phyloP scores from a whole-genome alignment of 2,888 invertebrate species.

The Druceiella hillmani region DNA sequence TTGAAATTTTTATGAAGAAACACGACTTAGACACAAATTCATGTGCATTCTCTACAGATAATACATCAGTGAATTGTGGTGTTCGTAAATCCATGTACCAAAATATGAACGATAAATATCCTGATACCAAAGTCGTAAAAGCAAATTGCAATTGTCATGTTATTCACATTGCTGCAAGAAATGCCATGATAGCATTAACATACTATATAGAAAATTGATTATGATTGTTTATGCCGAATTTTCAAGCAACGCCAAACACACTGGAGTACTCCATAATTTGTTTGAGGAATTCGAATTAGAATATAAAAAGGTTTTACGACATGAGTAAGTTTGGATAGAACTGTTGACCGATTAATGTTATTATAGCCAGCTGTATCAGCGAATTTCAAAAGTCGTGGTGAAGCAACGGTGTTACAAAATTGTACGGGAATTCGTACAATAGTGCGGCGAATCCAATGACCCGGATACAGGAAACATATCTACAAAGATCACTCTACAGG shows the following conservation, averaged over 20 bases:
- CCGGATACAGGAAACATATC: slow-evolving; percentile 6
- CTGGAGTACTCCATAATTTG: slow-evolving; percentile 21
- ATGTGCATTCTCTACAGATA: slow-evolving; percentile 10
- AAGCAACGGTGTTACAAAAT: slow-evolving; percentile 9
- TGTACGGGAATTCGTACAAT: slow-evolving; percentile 7
- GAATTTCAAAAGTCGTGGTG: too few species aligned
- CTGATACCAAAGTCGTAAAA: slow-evolving; percentile 11
- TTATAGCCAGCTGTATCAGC: slow-evolving; percentile 17
- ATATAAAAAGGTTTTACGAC: slow-evolving; percentile 19
- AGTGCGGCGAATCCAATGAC: slow-evolving; percentile 1
- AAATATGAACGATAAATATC: slow-evolving; percentile 14
- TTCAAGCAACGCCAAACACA: too few species aligned
- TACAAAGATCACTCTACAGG: slow-evolving; percentile 10
- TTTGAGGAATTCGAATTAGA: slow-evolving; percentile 21
- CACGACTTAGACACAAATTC: slow-evolving; percentile 12
- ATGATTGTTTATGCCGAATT: too few species aligned
- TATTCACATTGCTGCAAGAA: slow-evolving; percentile 12
- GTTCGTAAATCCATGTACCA: slow-evolving; percentile 15
- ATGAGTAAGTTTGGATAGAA: slow-evolving; percentile 19
- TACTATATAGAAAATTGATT: too few species aligned
- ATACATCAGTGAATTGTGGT: too few species aligned
- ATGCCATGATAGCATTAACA: too few species aligned
- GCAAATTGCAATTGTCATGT: slow-evolving; percentile 17
- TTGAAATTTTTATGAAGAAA: slow-evolving; percentile 10
- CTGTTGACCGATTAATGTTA: slow-evolving; percentile 16